These are phyloP conservation scores for Resseliella maxima DNA, from an alignment of 2,888 invertebrate species.

Conservation along the genomic window DNA sequence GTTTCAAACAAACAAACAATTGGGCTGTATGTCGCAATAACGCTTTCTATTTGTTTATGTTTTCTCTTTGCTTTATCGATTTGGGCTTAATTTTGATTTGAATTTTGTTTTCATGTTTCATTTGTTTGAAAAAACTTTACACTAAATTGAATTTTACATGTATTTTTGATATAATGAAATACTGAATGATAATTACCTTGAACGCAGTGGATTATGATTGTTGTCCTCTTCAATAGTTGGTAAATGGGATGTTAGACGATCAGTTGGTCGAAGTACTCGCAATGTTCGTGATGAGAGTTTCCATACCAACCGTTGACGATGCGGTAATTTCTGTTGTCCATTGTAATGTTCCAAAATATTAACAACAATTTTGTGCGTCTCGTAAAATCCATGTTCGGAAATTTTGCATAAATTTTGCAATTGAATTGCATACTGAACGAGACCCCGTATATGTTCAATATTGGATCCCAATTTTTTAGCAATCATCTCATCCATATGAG, in stretches of 20 bases:
- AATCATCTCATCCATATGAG: slow-evolving; percentile 74
- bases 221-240: slow-evolving; percentile 80
- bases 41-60: neutral
- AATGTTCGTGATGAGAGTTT: slow-evolving; percentile 77
- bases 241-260: slow-evolving; percentile 77
- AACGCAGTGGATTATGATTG: slow-evolving; percentile 63
- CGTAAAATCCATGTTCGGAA: slow-evolving; percentile 73
- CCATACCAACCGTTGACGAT: slow-evolving; percentile 82
- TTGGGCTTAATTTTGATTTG: neutral
- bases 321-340: slow-evolving; percentile 75
- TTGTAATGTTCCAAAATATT: slow-evolving; percentile 78
- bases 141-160: neutral
- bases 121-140: neutral
- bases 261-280: slow-evolving; percentile 78
- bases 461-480: slow-evolving; percentile 65
- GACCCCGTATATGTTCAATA: slow-evolving; percentile 71
- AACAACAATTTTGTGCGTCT: slow-evolving; percentile 73
- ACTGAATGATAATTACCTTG: slow-evolving; percentile 56
- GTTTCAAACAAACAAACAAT: neutral
- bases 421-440: slow-evolving; percentile 78
- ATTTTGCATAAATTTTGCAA: slow-evolving; percentile 80
- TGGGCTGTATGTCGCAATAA: neutral
- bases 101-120: neutral
- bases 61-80: neutral
- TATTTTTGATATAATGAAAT: neutral